Evolutionary conservation across 1,140 invertebrate species (phyloP).

Genomic region (Antheraea mylitta): DNA sequence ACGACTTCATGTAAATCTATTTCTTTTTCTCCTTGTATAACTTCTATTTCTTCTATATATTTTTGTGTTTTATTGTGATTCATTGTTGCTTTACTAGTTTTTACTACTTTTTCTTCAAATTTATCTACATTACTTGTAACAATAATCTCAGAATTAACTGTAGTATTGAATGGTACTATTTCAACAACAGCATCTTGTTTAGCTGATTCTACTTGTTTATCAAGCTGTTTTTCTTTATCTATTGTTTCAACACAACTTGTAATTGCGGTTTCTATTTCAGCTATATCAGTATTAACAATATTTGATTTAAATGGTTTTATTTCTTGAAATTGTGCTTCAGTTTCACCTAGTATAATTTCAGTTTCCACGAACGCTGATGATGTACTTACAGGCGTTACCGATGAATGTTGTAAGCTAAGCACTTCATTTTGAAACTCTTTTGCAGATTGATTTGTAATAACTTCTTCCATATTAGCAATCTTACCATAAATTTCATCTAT

Average conservation of each 20-base stretch:
- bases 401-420: conserved; percentile 30
- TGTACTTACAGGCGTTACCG: conserved; percentile 33
- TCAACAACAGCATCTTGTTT: conserved; percentile 37
- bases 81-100: conserved; percentile 30
- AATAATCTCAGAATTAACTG: conserved; percentile 53
- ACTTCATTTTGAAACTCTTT: conserved; percentile 36
- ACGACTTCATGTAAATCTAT: conserved; percentile 21
- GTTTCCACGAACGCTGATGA: conserved; percentile 45
- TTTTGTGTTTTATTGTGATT: conserved; percentile 36
- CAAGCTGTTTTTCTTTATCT: conserved; percentile 53
- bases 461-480: conserved; percentile 52
- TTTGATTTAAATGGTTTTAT: conserved; percentile 24
- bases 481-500: conserved; percentile 64
- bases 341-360: conserved; percentile 57
- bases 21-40: conserved; percentile 49
- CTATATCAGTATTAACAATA: conserved; percentile 31
- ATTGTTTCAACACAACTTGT: conserved; percentile 41
- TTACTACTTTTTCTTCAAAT: conserved; percentile 26
- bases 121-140: conserved; percentile 30
- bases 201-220: conserved; percentile 18
- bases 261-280: conserved; percentile 49
- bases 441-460: conserved; percentile 39
- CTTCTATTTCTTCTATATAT: conserved; percentile 42
- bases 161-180: conserved; percentile 42
- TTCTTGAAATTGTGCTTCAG: conserved; percentile 38